Percentiles rank a stretch among this genome's conserved stretches.
Conservation (phyloP, 2,113 vertebrate genomes). For the Australoheros scitulus region DNA sequence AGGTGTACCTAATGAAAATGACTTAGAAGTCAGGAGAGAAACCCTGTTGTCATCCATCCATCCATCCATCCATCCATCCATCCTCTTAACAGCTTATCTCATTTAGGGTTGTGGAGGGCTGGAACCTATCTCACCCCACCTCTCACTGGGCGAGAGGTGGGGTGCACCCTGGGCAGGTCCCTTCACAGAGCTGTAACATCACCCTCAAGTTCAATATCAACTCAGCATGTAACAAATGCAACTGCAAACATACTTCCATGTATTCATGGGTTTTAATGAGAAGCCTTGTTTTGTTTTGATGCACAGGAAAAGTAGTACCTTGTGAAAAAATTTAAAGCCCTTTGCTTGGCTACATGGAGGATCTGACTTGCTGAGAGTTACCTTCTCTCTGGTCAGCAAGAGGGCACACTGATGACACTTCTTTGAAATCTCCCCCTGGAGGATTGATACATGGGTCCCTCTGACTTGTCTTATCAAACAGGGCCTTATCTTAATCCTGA, state of each 20-base stretch:
- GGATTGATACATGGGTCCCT: conserved; percentile 26
- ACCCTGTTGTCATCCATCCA: too few species aligned
- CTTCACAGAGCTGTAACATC: background rate
- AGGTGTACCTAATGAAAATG: background rate
- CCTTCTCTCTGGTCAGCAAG: conserved; percentile 43
- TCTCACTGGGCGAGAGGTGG: too few species aligned
- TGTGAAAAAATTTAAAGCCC: background rate
- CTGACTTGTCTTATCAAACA: conserved; percentile 49
- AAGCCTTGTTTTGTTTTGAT: background rate
- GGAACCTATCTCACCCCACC: too few species aligned
- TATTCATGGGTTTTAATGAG: background rate
- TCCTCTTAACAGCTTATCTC: background rate
- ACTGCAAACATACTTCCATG: background rate
- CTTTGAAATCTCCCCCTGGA: conserved; percentile 36
- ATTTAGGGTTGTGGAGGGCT: background rate
- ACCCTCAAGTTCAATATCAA: background rate
- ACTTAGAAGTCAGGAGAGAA: background rate
- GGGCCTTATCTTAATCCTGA: conserved; percentile 34
- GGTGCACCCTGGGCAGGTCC: too few species aligned
- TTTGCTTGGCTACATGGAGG: background rate
- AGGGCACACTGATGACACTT: conserved; percentile 36
- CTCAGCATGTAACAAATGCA: background rate
- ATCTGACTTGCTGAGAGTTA: conserved; percentile 13
- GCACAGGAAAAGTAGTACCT: background rate
- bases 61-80: background rate